Percentiles rank a stretch among this genome's conserved stretches.
Evolutionary conservation across 2,113 vertebrate species (phyloP).

Genomic region (Neotragus moschatus): DNA sequence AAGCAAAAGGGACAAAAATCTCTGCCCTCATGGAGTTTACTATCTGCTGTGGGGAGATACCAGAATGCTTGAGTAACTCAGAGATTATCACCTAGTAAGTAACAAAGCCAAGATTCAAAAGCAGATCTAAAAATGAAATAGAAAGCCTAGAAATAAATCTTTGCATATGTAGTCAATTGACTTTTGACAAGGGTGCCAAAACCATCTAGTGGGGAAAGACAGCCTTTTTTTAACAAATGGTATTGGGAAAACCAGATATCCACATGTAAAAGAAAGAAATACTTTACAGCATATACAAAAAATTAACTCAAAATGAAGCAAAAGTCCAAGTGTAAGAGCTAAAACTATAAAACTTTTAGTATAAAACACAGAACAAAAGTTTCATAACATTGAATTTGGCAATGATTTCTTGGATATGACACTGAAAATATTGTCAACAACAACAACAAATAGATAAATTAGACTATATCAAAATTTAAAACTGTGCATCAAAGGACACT

Average conservation of each 20-base stretch:
- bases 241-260: not conserved
- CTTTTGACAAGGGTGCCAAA: conserved; percentile 18
- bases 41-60: not conserved
- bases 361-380: not conserved
- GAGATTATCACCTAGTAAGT: not conserved
- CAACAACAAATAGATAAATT: not conserved
- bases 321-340: not conserved
- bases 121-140: conserved; percentile 9
- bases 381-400: not conserved
- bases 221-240: not conserved
- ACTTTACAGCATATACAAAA: not conserved
- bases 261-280: not conserved
- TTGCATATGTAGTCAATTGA: not conserved
- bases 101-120: conserved; percentile 31
- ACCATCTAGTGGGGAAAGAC: not conserved
- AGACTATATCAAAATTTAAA: not conserved
- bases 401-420: not conserved
- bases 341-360: not conserved
- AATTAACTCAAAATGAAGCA: conserved; percentile 17
- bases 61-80: conserved; percentile 5
- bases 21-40: not conserved
- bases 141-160: not conserved
- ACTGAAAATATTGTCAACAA: not conserved
- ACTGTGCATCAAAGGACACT: not conserved
- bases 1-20: not conserved